Percentiles rank a stretch among this genome's conserved stretches.
These are phyloP conservation scores for Vespertilio murinus DNA, from an alignment of 2,797 vertebrate species.

Conservation along the genomic window DNA sequence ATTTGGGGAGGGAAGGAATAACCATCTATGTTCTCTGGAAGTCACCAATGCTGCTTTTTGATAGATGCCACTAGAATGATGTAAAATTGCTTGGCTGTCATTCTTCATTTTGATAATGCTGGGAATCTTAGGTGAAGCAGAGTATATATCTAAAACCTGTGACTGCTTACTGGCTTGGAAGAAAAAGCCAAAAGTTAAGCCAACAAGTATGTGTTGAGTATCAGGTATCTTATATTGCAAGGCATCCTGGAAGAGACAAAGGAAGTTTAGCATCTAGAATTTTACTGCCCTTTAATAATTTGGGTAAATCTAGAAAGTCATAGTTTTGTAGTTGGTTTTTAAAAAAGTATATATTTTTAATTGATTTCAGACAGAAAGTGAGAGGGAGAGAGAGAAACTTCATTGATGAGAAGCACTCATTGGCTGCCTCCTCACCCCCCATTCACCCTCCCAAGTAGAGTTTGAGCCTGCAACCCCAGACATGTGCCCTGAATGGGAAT, in stretches of 20 bases:
- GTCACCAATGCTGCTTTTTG: not conserved
- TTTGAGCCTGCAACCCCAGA: no score
- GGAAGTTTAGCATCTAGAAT: not conserved
- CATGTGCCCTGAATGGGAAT: no score
- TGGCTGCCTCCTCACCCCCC: no score
- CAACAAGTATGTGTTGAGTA: not conserved
- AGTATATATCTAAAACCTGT: not conserved
- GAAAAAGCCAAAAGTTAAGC: slow-evolving; percentile 1
- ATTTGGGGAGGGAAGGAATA: not conserved
- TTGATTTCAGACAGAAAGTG: no score
- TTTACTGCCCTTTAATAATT: not conserved
- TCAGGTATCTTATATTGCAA: not conserved
- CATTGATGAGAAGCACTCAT: no score
- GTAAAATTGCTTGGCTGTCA: not conserved
- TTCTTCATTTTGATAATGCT: not conserved
- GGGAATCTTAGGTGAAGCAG: not conserved
- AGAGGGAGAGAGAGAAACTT: no score
- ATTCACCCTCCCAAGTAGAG: no score
- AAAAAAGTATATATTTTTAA: no score
- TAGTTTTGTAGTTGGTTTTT: not conserved
- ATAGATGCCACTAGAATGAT: not conserved
- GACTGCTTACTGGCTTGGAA: not conserved
- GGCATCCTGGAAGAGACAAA: not conserved
- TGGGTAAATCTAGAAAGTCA: not conserved
- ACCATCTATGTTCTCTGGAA: not conserved